Conservation (phyloP, 2,797 vertebrate species). For the Pseudochromis fuscus region DNA sequence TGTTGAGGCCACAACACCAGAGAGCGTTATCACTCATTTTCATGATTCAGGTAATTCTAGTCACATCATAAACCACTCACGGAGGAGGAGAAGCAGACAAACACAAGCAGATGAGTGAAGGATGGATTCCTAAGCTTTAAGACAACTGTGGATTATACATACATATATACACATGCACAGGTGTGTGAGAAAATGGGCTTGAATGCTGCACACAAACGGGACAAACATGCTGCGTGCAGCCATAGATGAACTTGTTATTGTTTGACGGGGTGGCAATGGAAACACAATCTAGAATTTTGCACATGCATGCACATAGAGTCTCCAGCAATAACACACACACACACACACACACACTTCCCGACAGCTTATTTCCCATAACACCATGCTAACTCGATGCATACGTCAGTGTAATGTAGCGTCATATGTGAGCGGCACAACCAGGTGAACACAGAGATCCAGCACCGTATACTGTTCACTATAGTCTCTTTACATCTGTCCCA, state of each 20-base stretch:
- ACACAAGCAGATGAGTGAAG: not conserved
- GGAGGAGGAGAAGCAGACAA: not conserved
- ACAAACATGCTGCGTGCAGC: not conserved
- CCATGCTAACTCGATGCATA: conserved; percentile 21
- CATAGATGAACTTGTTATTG: not conserved
- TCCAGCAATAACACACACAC: not conserved
- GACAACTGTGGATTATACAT: not conserved
- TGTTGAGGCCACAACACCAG: not conserved
- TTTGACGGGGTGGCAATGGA: conserved; percentile 23
- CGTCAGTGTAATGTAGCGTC: conserved; percentile 57
- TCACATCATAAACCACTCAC: not conserved
- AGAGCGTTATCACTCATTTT: not conserved
- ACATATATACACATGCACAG: not conserved
- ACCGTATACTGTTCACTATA: conserved; percentile 11
- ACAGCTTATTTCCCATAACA: conserved; percentile 23
- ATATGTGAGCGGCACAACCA: conserved; percentile 50
- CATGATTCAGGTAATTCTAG: not conserved
- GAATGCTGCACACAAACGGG: not conserved
- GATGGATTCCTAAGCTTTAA: conserved; percentile 1
- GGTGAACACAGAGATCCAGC: conserved; percentile 9
- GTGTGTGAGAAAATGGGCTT: not conserved
- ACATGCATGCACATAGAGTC: conserved; percentile 14
- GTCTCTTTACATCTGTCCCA: conserved; percentile 25
- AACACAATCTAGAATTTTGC: conserved; percentile 31
- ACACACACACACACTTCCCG: conserved; percentile 7